Conservation (phyloP, 2,797 vertebrate genomes). For the Mastacembelus armatus region DNA sequence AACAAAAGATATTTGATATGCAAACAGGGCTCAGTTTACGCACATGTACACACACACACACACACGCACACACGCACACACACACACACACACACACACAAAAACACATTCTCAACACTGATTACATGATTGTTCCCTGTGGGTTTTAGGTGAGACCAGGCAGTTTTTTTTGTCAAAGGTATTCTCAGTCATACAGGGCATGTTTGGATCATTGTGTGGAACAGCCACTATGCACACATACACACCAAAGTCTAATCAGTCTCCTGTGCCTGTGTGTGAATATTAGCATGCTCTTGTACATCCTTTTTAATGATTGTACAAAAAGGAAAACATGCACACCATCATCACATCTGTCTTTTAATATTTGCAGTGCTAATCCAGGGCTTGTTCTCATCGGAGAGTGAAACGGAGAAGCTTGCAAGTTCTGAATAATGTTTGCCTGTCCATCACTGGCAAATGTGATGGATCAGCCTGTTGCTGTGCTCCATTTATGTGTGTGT, state of each 20-base stretch:
- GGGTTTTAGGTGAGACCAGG: conserved; percentile 47
- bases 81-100: conserved; percentile 8
- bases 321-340: conserved; percentile 14
- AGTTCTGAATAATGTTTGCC: neutral
- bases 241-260: conserved; percentile 13
- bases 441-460: neutral
- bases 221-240: conserved; percentile 6
- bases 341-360: conserved; percentile 55
- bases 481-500: neutral
- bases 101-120: conserved; percentile 4
- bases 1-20: conserved; percentile 57
- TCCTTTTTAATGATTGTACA: conserved; percentile 37
- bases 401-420: neutral
- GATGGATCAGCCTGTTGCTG: neutral
- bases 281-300: neutral
- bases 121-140: conserved; percentile 35
- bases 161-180: conserved; percentile 44
- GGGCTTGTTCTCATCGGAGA: conserved; percentile 1
- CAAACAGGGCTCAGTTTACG: conserved; percentile 25
- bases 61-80: neutral
- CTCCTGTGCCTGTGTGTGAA: neutral
- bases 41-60: conserved; percentile 3
- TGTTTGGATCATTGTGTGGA: neutral
- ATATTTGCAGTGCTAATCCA: conserved; percentile 24
- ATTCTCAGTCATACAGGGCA: conserved; percentile 43